Conservation (phyloP, 2,888 invertebrate species). For the Leucophenga maculata region DNA sequence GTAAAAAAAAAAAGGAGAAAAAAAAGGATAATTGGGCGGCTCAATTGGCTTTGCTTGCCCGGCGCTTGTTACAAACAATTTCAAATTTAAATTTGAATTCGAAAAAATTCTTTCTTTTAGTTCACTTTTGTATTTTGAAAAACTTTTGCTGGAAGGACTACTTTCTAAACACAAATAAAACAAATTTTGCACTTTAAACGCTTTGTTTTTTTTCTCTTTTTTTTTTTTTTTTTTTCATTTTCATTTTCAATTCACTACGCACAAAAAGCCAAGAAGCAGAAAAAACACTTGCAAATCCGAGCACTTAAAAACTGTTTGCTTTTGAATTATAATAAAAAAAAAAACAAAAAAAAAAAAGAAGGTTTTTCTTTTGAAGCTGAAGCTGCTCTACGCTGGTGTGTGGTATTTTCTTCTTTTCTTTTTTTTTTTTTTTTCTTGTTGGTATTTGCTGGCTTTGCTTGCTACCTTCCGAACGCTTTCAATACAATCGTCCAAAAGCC, state of each 20-base stretch:
- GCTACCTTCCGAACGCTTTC: conserved; percentile 56
- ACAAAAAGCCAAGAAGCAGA: too few relatives aligned
- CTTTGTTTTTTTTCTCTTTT: background rate
- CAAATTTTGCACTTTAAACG: background rate
- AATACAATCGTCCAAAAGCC: conserved; percentile 66
- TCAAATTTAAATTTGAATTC: background rate
- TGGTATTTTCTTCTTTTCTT: conserved; percentile 5
- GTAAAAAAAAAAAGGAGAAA: background rate
- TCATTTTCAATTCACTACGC: too few relatives aligned
- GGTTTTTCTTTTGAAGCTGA: background rate
- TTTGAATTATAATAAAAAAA: background rate
- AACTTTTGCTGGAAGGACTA: background rate
- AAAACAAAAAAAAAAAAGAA: background rate
- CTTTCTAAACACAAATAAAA: too few relatives aligned
- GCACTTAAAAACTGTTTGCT: background rate
- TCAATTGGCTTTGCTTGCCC: conserved; percentile 2
- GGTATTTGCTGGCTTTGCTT: conserved; percentile 35
- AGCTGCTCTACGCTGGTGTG: background rate
- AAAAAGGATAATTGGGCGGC: conserved; percentile 1
- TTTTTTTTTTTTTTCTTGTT: conserved; percentile 17
- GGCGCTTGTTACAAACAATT: background rate
- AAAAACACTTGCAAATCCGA: too few relatives aligned
- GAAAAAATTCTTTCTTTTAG: conserved; percentile 7
- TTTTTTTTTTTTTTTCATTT: background rate
- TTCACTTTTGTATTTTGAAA: conserved; percentile 22